phyloP scores from a whole-genome alignment of 2,888 invertebrate species.

The Drosophila yooni region DNA sequence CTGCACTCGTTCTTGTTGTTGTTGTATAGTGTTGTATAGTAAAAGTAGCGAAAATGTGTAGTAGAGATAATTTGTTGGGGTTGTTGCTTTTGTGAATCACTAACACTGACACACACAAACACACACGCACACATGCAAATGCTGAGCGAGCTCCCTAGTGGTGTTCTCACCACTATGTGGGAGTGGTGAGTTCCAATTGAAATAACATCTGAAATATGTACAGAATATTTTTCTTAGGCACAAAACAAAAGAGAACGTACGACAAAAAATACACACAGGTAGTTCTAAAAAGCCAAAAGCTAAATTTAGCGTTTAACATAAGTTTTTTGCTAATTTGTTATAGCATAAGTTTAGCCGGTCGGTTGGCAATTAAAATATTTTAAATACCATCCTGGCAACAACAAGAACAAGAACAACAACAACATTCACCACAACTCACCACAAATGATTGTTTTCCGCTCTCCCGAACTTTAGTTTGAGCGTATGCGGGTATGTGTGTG shows the following conservation, averaged over 20 bases:
- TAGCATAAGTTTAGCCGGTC: conserved; percentile 36
- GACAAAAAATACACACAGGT: conserved; percentile 10
- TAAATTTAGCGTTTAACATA: conserved; percentile 8
- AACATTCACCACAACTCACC: conserved; percentile 62
- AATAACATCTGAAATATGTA: conserved; percentile 57
- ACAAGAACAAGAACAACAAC: conserved; percentile 4
- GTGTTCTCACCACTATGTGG: conserved; percentile 43
- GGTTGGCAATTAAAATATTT: conserved; percentile 44
- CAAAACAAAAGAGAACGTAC: conserved; percentile 19
- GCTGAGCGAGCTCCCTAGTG: conserved; percentile 53
- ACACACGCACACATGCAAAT: conserved; percentile 20
- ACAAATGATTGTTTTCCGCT: conserved; percentile 69
- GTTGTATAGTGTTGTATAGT: conserved; percentile 39
- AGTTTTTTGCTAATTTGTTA: not conserved
- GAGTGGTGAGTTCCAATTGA: conserved; percentile 60
- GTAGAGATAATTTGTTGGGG: conserved; percentile 73
- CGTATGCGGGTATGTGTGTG: conserved; percentile 41
- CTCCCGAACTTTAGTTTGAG: conserved; percentile 47
- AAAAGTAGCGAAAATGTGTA: conserved; percentile 68
- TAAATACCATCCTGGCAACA: conserved; percentile 55
- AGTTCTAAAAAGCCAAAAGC: conserved; percentile 14
- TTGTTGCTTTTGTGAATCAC: conserved; percentile 74
- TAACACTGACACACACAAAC: conserved; percentile 37
- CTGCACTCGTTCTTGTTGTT: conserved; percentile 45
- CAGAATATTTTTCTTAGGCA: conserved; percentile 40